A percentile compares a stretch with the other conserved stretches of the same genome.
Evolutionary conservation across 1,140 invertebrate species (phyloP).

Genomic region (Centruroides vittatus): DNA sequence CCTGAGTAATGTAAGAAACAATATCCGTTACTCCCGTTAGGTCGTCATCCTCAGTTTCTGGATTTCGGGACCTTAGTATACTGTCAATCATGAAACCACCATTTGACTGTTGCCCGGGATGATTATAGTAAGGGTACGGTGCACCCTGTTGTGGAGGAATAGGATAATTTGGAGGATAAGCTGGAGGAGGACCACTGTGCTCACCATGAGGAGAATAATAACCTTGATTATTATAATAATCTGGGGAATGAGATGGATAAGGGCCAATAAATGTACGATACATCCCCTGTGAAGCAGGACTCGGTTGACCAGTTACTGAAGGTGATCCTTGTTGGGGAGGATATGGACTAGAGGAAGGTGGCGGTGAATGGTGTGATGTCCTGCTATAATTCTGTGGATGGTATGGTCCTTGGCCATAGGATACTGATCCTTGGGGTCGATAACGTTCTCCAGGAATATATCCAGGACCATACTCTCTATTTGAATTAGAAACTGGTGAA

Average conservation of each 20-base stretch:
- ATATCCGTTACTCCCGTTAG: conserved; percentile 9
- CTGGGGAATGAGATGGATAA: conserved; percentile 5
- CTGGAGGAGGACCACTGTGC: background rate
- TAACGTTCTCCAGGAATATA: background rate
- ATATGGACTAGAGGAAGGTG: background rate
- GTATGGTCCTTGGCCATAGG: background rate
- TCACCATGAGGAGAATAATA: conserved; percentile 9
- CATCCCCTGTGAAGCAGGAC: conserved; percentile 1
- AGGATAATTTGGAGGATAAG: conserved; percentile 11
- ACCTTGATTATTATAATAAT: conserved; percentile 11
- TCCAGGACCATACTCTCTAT: background rate
- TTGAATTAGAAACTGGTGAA: background rate
- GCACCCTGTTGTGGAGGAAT: conserved; percentile 6
- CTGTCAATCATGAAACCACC: conserved; percentile 20
- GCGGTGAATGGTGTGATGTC: background rate
- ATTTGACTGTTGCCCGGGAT: conserved; percentile 10
- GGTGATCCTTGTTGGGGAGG: conserved; percentile 4
- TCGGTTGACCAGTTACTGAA: conserved; percentile 1
- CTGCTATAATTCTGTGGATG: background rate
- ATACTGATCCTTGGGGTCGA: background rate
- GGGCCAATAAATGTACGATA: too few relatives aligned
- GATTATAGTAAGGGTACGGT: conserved; percentile 10
- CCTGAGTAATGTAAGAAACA: conserved; percentile 13
- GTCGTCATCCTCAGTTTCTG: conserved; percentile 10
- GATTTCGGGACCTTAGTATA: conserved; percentile 9